Evolutionary conservation across 1,140 invertebrate genomes (phyloP), one percentile per base, ranked within the genome.

Genomic region (Hycleus phaleratus): DNA sequence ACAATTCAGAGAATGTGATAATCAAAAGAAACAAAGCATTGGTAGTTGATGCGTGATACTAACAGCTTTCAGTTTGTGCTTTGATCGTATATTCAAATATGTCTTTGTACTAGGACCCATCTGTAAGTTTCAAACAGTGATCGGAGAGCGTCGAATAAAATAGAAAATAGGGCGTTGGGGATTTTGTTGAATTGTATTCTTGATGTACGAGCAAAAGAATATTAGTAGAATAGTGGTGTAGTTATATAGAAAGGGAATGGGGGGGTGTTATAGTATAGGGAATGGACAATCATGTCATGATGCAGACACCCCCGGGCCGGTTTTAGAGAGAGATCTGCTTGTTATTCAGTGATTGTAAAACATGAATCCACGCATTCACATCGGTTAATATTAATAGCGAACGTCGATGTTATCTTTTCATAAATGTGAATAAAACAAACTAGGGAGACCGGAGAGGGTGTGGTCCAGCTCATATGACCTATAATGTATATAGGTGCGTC

Each of bases 11-110:
- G 62, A 64, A 64, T 64, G 60, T 56, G 62, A 67, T 62, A 60
- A 62, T 62, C 65, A 67, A 64, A 67, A 64, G 65, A 66, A 62
- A 64, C 59, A 64, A 64, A 64, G 59, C 62, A 58, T 60, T 61
- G 56, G 50, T 56, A 60, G 59, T 61, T 51, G 58, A 64, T 58
- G 56, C 59, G 47, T 64, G 62, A 61, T 54, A 50, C 56, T 58
- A 49, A 47, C 26, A 49, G 43, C 38, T 55, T 52, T 39, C 38
- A 59, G 51, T 48, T 48, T 38, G 39, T 56, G 55, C 62, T 64
- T 64, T 64, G 62, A 64, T 64, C 62, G 62, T 56, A 51, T 60
- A 64, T 64, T 64, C 62, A 61, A 58, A 64, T 64, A 63, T 60
- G 56, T 64, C 62, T 64, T 64, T 64, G 62, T 61, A 58, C 58